Base-by-base conservation (phyloP, 2,113 vertebrate genomes). In the Hydrochoerus hydrochaeris region DNA sequence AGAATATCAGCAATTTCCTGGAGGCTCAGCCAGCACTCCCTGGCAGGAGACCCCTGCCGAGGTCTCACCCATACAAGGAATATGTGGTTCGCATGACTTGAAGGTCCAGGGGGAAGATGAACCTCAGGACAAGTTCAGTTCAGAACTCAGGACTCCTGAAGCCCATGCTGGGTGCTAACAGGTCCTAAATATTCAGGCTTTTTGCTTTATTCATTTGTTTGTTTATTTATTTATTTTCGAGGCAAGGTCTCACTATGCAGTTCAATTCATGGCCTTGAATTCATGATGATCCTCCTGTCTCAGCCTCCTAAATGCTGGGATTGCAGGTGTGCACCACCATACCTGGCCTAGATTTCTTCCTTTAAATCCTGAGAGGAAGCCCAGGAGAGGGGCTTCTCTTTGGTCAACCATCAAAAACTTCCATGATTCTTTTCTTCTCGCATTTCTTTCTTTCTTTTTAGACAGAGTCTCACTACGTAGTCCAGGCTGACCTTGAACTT, bases 1-100 rank as follows among this genome's bases (percentile, higher is more conserved):
- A 87, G 90, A 86, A 67, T 49, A 78, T 30, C 24, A 32, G 86
- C n/a, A 38, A 0, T 85, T 95, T 89, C 86, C 80, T 46, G 49
- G 62, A 22, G 9, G 32, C 11, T 88, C 89, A 22, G 46, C 4
- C 28, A 71, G 60, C 78, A 44, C 44, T 80, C 58, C 10, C 38
- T 13, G 52, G 5, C 12, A 54, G 26, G 80, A 46, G 7, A 58
- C 35, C 5, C 0, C 5, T 0, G 5, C n/a, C 12, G 35, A 32
- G n/a, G 78, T n/a, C 67, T 75, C 16, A 6, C 22, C 65, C 16
- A n/a, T 0, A 3, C 16, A 28, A 7, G 41, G n/a, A 22, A n/a
- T 17, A 57, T 30, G 30, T n/a, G 24, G 24, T 26, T 22, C 30
- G 0, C 0, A 32, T 3, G 30, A 38, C 17, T 26, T 12, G 54